Evolutionary conservation across 2,113 vertebrate genomes (phyloP), one percentile per base, ranked within the genome.

Genomic region (Dicentrarchus labrax): DNA sequence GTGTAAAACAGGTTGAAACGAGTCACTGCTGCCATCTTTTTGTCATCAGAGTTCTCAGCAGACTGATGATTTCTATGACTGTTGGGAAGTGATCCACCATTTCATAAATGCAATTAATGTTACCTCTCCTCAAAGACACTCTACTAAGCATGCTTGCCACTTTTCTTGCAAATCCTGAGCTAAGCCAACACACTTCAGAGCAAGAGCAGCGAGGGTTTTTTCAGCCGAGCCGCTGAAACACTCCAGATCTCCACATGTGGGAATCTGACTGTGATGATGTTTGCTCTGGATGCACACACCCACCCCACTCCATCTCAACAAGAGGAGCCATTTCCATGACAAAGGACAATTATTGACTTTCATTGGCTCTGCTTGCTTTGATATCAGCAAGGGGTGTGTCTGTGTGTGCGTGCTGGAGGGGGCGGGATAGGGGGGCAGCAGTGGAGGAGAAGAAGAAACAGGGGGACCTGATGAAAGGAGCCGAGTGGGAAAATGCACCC

Each of bases 291-390:
- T 80, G 86, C 79, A 54, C 86, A 83, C 86, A 87, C 84, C 83
- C 92, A 85, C 89, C 83, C 82, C 86, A 87, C 89, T 93, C 80
- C 83, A 89, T 82, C 91, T 86, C 83, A 87, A 89, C 86, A 88
- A 91, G 89, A 88, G 86, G 79, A 62, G 50, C 13, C 67, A 94
- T 96, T 96, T 93, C 86, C 94, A 94, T 96, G 83, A 95, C 90
- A 96, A 96, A 96, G 87, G 72, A 82, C 89, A 93, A 94, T 95
- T 95, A 93, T 94, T 97, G 96, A 97, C 94, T 97, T 96, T 94
- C 93, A 95, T 94, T 95, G 93, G 93, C 91, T 91, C 17, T 36
- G 76, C 86, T 89, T 73, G 91, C 94, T 96, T 96, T 97, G 94
- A 95, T 96, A 94, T 93, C 85, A 94, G 86, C 89, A 60, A 0